These are phyloP conservation scores for Lethocerus indicus DNA, from an alignment of 1,140 invertebrate genomes.

Conservation along the genomic window DNA sequence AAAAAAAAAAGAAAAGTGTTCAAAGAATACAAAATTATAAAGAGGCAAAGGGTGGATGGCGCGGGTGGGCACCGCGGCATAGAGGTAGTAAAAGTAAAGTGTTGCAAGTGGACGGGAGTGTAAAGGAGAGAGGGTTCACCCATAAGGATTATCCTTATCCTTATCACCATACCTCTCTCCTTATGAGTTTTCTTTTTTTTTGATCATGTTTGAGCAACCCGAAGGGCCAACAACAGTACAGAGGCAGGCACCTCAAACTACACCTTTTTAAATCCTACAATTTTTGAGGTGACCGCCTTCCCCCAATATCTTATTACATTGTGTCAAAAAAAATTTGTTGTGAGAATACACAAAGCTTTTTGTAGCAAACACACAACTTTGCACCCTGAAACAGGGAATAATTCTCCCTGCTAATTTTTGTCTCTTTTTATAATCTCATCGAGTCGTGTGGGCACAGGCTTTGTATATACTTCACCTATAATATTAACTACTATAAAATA, in stretches of 20 bases:
- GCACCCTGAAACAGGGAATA: too few relatives aligned
- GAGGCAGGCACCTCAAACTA: neutral
- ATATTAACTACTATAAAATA: constrained; percentile 6
- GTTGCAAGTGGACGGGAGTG: too few relatives aligned
- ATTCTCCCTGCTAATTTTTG: too few relatives aligned
- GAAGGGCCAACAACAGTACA: neutral
- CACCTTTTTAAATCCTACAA: neutral
- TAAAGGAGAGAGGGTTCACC: too few relatives aligned
- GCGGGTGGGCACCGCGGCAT: neutral
- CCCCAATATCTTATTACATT: too few relatives aligned
- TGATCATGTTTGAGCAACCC: constrained; percentile 16
- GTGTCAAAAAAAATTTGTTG: too few relatives aligned
- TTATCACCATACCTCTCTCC: neutral
- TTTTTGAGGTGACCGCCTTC: neutral
- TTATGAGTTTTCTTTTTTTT: constrained; percentile 6
- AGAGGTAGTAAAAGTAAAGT: neutral
- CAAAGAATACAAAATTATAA: constrained; percentile 3
- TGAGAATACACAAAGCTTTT: too few relatives aligned
- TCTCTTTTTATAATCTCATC: too few relatives aligned
- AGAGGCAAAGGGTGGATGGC: constrained; percentile 1
- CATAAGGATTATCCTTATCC: neutral
- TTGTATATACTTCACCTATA: neutral
- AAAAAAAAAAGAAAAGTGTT: neutral
- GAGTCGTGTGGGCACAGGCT: neutral
- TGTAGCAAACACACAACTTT: too few relatives aligned